Conservation (phyloP, 2,888 invertebrate genomes). For the Litoditis marina region DNA sequence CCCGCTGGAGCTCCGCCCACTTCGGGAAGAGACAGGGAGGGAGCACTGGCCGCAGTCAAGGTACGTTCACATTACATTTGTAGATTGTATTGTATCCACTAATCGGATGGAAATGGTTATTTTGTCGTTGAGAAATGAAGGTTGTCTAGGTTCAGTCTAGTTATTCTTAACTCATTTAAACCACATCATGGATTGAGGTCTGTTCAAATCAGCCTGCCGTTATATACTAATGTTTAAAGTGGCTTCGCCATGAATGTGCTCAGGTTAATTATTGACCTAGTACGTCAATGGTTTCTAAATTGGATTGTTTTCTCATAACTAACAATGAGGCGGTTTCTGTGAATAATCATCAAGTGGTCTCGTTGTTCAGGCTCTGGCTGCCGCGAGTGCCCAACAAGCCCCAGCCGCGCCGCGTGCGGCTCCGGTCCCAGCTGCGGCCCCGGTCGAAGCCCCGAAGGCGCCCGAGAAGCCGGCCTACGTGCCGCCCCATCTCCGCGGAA, state of each 20-base stretch:
- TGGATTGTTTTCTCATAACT: no score
- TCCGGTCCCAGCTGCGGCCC: slow-evolving; percentile 17
- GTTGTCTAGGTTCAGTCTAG: slow-evolving; percentile 3
- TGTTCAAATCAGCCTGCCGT: no score
- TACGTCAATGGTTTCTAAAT: no score
- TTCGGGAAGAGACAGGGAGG: slow-evolving; percentile 23
- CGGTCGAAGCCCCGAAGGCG: slow-evolving; percentile 12
- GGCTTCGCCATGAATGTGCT: no score
- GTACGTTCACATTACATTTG: no score
- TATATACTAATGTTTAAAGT: no score
- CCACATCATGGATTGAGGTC: no score
- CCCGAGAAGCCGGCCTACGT: slow-evolving; percentile 32
- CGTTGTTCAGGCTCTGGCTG: background rate
- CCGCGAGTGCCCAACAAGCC: slow-evolving; percentile 6
- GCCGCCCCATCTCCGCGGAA: slow-evolving; percentile 49
- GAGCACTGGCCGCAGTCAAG: slow-evolving; percentile 34
- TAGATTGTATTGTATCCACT: no score
- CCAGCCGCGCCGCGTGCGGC: slow-evolving; percentile 15
- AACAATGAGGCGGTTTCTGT: background rate
- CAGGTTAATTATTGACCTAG: no score
- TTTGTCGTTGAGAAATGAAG: background rate
- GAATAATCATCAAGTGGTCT: background rate
- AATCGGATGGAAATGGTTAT: no score
- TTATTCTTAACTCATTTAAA: no score
- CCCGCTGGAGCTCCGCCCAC: slow-evolving; percentile 7